A percentile compares a stretch with the other conserved stretches of the same genome.
Conservation (phyloP, 2,888 invertebrate genomes). For the Ischnura elegans region DNA sequence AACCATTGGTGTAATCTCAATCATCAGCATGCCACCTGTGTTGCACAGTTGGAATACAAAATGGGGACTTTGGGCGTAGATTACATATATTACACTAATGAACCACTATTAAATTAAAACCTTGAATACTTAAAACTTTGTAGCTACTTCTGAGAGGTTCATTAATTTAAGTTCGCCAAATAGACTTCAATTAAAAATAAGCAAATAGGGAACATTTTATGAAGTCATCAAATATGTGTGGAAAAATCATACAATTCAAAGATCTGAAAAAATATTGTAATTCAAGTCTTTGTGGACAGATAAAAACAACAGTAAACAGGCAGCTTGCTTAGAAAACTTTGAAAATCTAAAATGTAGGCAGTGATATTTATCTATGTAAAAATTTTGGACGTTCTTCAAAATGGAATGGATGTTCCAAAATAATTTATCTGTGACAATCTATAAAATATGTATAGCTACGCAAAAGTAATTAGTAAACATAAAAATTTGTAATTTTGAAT, state of each 20-base stretch:
- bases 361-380: not conserved
- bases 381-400: conserved; percentile 1
- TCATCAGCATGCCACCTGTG: not conserved
- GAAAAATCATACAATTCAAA: not conserved
- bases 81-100: not conserved
- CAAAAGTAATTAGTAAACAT: not conserved
- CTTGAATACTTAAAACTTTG: not conserved
- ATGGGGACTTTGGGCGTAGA: not conserved
- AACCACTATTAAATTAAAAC: not conserved
- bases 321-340: not conserved
- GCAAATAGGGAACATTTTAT: not conserved
- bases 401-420: not conserved
- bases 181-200: not conserved
- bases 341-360: not conserved
- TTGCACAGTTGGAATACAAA: not conserved
- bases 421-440: conserved; percentile 9
- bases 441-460: not conserved
- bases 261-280: not conserved
- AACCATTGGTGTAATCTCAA: not conserved
- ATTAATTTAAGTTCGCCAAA: not conserved
- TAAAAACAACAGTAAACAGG: not conserved
- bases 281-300: not conserved
- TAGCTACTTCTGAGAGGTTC: not conserved
- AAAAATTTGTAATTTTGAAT: not conserved
- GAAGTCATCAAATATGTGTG: not conserved